Conservation (phyloP, 2,113 vertebrate genomes). For the Calidris pygmaea region DNA sequence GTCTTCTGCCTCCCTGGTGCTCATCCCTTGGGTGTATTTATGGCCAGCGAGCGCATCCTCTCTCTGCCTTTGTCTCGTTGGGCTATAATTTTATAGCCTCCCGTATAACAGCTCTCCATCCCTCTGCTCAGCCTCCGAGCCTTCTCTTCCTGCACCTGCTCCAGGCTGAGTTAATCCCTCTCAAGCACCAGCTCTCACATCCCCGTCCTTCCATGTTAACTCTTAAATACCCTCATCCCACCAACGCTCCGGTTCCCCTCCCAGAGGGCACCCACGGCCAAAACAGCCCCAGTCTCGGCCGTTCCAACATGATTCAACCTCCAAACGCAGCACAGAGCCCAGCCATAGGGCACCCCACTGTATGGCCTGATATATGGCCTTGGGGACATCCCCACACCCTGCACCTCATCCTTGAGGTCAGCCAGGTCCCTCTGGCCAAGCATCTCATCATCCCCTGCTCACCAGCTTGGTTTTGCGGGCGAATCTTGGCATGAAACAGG, state of each 20-base stretch:
- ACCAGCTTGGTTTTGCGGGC: not conserved
- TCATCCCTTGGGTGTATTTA: not conserved
- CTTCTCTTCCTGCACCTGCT: constrained; percentile 43
- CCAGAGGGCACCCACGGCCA: not conserved
- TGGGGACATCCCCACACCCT: not conserved
- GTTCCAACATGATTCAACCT: not conserved
- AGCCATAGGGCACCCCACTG: not conserved
- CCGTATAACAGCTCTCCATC: not conserved
- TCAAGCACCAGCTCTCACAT: not conserved
- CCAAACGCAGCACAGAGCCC: not conserved
- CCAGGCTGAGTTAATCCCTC: constrained; percentile 26
- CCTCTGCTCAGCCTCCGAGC: constrained; percentile 16
- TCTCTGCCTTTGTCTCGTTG: not conserved
- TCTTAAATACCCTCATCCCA: not conserved
- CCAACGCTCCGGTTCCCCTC: not conserved
- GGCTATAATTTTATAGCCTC: not conserved
- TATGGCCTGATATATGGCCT: not conserved
- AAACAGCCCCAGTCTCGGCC: accelerated
- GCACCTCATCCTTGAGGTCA: not conserved
- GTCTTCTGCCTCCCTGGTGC: not conserved
- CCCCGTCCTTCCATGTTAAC: not conserved
- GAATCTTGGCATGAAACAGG: not conserved
- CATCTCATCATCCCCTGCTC: not conserved
- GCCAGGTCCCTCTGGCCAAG: not conserved
- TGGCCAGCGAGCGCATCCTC: not conserved